phyloP scores from a whole-genome alignment of 2,797 vertebrate genomes.

The Microcaecilia unicolor region DNA sequence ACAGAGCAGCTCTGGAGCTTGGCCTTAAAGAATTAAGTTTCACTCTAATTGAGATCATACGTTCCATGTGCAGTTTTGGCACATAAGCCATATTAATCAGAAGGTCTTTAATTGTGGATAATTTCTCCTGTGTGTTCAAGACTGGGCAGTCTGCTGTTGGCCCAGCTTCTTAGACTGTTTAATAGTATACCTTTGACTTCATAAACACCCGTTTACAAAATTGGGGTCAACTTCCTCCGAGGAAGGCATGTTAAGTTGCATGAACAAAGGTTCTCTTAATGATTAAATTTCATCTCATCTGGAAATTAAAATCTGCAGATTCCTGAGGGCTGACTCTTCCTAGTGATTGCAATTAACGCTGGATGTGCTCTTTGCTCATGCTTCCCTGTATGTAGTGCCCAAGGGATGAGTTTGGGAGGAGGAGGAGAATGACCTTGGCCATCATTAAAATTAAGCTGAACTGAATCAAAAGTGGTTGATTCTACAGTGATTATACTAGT shows the following conservation, averaged over 20 bases:
- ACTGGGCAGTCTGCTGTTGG: constrained; percentile 46
- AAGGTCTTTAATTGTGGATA: constrained; percentile 71
- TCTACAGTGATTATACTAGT: too few species aligned
- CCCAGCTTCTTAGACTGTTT: constrained; percentile 58
- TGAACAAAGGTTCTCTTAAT: constrained; percentile 54
- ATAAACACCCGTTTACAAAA: constrained; percentile 68
- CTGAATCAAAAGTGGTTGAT: too few species aligned
- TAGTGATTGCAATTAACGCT: constrained; percentile 63
- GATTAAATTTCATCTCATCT: constrained; percentile 63
- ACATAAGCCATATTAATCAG: constrained; percentile 74
- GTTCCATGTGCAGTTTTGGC: constrained; percentile 71
- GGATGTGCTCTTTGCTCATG: constrained; percentile 52
- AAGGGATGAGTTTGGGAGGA: constrained; percentile 27
- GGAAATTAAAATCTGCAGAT: constrained; percentile 60
- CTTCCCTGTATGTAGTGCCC: constrained; percentile 16
- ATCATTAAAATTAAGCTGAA: too few species aligned
- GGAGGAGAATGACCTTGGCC: constrained; percentile 5
- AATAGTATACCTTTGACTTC: constrained; percentile 72
- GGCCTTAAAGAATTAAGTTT: constrained; percentile 73
- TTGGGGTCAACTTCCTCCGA: constrained; percentile 51
- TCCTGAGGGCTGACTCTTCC: constrained; percentile 56
- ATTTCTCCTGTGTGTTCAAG: constrained; percentile 62
- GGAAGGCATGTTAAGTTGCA: constrained; percentile 35
- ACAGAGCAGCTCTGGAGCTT: constrained; percentile 58
- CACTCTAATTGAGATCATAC: constrained; percentile 85